Evolutionary conservation across 2,113 vertebrate genomes (phyloP).

Genomic region (Chloropsis hardwickii): DNA sequence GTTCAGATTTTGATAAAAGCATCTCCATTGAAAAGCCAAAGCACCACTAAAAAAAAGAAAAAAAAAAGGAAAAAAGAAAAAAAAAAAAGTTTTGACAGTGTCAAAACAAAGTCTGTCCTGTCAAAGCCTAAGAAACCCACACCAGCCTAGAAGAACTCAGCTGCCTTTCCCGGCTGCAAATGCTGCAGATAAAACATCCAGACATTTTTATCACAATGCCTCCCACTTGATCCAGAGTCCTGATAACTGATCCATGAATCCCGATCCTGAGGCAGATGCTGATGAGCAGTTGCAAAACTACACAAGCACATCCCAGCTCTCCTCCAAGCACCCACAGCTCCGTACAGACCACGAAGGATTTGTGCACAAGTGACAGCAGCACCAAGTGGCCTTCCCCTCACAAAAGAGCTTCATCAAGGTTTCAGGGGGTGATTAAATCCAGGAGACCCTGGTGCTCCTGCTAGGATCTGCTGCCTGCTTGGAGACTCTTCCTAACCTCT

Average conservation of each 20-base stretch:
- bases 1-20: background rate
- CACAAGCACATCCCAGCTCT: rapidly evolving
- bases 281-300: background rate
- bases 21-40: background rate
- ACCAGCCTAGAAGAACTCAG: background rate
- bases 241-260: background rate
- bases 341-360: rapidly evolving
- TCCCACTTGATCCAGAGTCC: background rate
- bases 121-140: background rate
- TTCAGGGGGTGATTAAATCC: background rate
- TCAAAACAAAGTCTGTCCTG: background rate
- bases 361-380: background rate
- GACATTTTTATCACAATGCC: background rate
- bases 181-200: background rate
- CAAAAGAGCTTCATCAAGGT: rapidly evolving
- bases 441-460: background rate
- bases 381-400: background rate
- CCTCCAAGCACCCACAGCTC: background rate
- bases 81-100: background rate
- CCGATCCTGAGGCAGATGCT: background rate
- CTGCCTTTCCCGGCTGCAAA: background rate
- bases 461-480: background rate
- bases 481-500: background rate
- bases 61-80: background rate
- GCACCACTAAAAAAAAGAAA: too few species aligned